These are phyloP conservation scores for Diadumene lineata DNA, from an alignment of 92 coral and sea anemone species.

Conservation along the genomic window DNA sequence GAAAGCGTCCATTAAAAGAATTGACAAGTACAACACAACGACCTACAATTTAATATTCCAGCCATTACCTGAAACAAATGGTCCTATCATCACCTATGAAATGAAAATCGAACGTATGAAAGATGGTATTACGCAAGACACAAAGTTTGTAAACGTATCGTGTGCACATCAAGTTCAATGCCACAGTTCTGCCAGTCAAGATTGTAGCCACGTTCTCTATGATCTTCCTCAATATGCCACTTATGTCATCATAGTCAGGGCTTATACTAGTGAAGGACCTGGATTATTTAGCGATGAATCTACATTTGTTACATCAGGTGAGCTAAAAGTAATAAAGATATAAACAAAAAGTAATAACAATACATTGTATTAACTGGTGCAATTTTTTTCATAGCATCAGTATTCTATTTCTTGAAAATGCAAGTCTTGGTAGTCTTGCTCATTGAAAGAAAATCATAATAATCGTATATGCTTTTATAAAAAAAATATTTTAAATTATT, in stretches of 20 bases:
- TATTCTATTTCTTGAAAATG: no score
- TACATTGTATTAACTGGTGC: no score
- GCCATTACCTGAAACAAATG: slow-evolving; percentile 10
- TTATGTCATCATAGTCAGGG: neutral
- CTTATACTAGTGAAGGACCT: slow-evolving; percentile 10
- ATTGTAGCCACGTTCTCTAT: neutral
- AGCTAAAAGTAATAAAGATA: no score
- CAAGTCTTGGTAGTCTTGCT: no score
- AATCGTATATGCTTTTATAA: no score
- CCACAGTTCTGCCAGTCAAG: neutral
- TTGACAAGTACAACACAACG: neutral
- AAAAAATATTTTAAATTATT: no score
- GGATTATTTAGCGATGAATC: neutral
- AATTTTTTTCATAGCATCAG: no score
- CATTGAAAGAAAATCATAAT: no score
- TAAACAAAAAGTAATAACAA: no score
- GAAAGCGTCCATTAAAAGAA: neutral
- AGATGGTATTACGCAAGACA: no score
- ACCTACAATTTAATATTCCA: slow-evolving; percentile 13
- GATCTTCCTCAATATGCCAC: slow-evolving; percentile 4
- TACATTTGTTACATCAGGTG: slow-evolving; percentile 9
- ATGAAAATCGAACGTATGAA: neutral
- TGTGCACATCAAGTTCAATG: neutral
- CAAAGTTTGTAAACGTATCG: neutral
- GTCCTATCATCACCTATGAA: slow-evolving; percentile 12